Percentiles rank a stretch among this genome's conserved stretches.
Evolutionary conservation across 2,113 vertebrate genomes (phyloP).

Genomic region (Cromileptes altivelis): DNA sequence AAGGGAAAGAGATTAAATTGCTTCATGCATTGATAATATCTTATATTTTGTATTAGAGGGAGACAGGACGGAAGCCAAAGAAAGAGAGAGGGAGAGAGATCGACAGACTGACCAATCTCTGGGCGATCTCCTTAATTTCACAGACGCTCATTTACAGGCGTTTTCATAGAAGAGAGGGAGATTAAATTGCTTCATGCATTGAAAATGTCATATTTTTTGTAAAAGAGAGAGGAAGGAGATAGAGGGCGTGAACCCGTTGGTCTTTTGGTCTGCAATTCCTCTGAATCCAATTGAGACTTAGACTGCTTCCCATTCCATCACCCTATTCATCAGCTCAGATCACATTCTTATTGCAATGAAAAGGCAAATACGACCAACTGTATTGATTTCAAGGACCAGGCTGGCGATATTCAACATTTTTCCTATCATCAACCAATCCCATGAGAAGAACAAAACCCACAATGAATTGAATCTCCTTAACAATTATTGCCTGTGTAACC

Average conservation of each 20-base stretch:
- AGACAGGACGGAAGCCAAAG: slow-evolving; percentile 54
- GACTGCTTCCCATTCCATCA: slow-evolving; percentile 56
- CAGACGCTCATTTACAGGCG: slow-evolving; percentile 73
- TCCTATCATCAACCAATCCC: slow-evolving; percentile 27
- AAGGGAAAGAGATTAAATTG: slow-evolving; percentile 79
- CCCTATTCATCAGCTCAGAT: slow-evolving; percentile 60
- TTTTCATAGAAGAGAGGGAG: slow-evolving; percentile 67
- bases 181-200: slow-evolving; percentile 83
- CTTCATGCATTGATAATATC: slow-evolving; percentile 84
- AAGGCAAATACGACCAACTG: slow-evolving; percentile 46
- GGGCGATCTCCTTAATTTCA: slow-evolving; percentile 77
- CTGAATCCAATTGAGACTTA: slow-evolving; percentile 68
- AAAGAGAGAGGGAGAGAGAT: slow-evolving; percentile 52
- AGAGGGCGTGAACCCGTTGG: slow-evolving; percentile 71
- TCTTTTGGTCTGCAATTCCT: slow-evolving; percentile 63
- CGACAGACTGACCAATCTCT: slow-evolving; percentile 72
- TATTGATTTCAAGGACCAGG: slow-evolving; percentile 46
- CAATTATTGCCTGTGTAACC: background rate
- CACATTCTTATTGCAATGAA: slow-evolving; percentile 48
- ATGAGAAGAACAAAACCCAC: slow-evolving; percentile 36
- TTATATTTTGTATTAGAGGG: slow-evolving; percentile 75
- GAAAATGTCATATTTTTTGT: slow-evolving; percentile 80
- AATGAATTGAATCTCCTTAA: slow-evolving; percentile 3
- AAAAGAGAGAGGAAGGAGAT: slow-evolving; percentile 70
- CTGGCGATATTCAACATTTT: slow-evolving; percentile 44